Evolutionary conservation across 64 coral and sea anemone species (phyloP), one percentile per base, ranked within the genome.

Genomic region (Actinia tenebrosa): DNA sequence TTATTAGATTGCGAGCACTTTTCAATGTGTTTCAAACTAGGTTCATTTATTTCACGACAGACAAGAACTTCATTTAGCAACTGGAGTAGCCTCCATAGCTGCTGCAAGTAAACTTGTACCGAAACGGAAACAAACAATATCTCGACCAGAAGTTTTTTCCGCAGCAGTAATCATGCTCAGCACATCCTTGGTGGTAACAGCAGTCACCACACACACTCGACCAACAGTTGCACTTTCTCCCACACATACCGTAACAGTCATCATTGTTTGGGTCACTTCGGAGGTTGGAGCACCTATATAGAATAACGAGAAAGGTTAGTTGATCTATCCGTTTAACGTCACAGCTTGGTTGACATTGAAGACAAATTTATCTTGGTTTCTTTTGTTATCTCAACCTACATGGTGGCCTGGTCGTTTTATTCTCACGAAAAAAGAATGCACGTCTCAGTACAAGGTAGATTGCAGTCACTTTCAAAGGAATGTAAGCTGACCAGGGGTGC

Each of bases 231-330:
- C 89, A 84, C 22, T 16, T 5, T 43, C 10, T 27, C 3, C 89
- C 89, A 15, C 89, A 90, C 89, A 90, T 90, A 3, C 82, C 89
- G 17, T 58, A 71, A 59, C 89, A 90, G 6, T 78, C 15, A 45
- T 85, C 13, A 22, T 45, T 25, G 53, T 89, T 37, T n/a, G 87
- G 87, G 55, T 89, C 71, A 83, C 45, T 82, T 46, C 22, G 8
- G 4, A 89, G 78, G 45, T 44, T 46, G 8, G 30, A 5, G 56
- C 87, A 89, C 25, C 77, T 66, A 50, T 50, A 23, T 5, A 66
- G 10, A n/a, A 66, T 8, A 23, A 66, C n/a, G 19, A 64, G 20
- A 64, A 64, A 60, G 58, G 10, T 13, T 60, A 13, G 58, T 13
- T 60, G 58, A 14, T 5, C 47, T 50, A 50, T 50, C 30, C 30